Evolutionary conservation across 2,113 vertebrate genomes (phyloP).

Genomic region (Typhlomys cinereus): DNA sequence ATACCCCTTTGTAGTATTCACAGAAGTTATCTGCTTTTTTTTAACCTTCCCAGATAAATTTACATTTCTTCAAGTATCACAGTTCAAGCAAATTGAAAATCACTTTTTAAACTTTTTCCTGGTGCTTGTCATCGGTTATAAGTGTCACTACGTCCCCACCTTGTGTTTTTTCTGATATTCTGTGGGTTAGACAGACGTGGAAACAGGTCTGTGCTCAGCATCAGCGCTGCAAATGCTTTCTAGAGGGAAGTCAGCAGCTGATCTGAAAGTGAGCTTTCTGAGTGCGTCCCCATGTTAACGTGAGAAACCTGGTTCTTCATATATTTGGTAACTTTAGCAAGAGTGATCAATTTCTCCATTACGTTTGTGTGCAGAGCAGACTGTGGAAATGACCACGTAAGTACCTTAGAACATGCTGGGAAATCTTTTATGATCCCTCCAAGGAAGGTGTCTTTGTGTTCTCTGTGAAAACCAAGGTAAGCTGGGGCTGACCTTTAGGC

Average conservation of each 20-base stretch:
- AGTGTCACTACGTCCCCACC: neutral
- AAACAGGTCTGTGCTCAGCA: constrained; percentile 2
- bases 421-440: neutral
- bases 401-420: neutral
- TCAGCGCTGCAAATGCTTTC: neutral
- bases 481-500: neutral
- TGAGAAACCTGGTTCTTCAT: neutral
- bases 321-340: neutral
- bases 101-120: neutral
- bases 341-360: neutral
- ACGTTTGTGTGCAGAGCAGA: neutral
- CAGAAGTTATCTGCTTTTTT: neutral
- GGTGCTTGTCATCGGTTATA: neutral
- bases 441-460: neutral
- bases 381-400: neutral
- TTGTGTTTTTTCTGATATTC: constrained; percentile 14
- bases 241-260: constrained; percentile 54
- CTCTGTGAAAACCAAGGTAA: neutral
- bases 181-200: neutral
- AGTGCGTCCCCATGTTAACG: neutral
- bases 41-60: neutral
- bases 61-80: neutral
- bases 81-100: constrained; percentile 38
- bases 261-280: constrained; percentile 39
- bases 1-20: neutral